Conservation (phyloP, 2,888 invertebrate genomes). For the Tuta absoluta region DNA sequence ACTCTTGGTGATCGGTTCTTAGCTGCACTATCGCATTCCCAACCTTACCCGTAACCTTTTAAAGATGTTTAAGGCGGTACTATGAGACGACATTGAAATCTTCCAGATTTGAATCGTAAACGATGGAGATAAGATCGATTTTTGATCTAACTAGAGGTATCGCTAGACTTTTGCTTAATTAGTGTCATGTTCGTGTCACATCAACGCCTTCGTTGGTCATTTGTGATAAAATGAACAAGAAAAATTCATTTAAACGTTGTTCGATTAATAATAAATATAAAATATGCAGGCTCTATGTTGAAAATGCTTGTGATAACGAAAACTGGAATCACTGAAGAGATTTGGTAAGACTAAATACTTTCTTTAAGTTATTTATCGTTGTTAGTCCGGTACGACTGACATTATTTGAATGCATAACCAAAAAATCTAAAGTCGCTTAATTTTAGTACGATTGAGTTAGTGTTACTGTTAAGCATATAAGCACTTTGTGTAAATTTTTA, state of each 20-base stretch:
- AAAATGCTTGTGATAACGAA: background rate
- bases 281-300: background rate
- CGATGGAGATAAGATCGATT: conserved; percentile 11
- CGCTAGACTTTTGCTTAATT: conserved; percentile 27
- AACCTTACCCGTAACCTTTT: conserved; percentile 18
- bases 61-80: background rate
- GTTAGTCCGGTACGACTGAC: too few relatives aligned
- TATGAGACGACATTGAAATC: background rate
- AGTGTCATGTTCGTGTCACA: conserved; percentile 31
- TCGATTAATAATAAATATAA: conserved; percentile 8
- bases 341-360: too few relatives aligned
- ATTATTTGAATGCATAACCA: too few relatives aligned
- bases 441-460: too few relatives aligned
- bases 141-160: conserved; percentile 17
- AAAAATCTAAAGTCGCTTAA: too few relatives aligned
- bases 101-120: background rate
- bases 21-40: conserved; percentile 15
- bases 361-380: too few relatives aligned
- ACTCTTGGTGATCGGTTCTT: conserved; percentile 5
- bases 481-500: too few relatives aligned
- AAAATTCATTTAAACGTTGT: conserved; percentile 7
- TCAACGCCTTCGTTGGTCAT: conserved; percentile 28
- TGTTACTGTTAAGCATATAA: too few relatives aligned
- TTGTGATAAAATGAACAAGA: conserved; percentile 10
- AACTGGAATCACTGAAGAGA: background rate